These are phyloP conservation scores for Hecatera dysodea DNA, from an alignment of 2,888 invertebrate genomes.

Conservation along the genomic window DNA sequence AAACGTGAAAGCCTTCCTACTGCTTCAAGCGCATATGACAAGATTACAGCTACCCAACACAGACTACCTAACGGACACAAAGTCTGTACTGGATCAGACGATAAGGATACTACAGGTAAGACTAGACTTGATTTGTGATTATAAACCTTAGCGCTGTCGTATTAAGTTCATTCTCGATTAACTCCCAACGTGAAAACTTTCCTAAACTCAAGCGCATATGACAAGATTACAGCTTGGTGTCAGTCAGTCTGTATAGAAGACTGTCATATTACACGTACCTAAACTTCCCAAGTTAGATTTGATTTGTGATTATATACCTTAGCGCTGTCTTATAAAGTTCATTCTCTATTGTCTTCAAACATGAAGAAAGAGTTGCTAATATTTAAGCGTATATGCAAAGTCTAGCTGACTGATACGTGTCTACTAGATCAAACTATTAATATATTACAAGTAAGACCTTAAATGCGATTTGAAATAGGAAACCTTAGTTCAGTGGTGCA, in stretches of 20 bases:
- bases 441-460: no score
- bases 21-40: constrained; percentile 98
- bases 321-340: no score
- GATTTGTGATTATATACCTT: no score
- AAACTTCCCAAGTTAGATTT: no score
- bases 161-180: no score
- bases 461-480: background rate
- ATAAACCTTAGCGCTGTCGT: no score
- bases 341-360: background rate
- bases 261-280: constrained; percentile 98
- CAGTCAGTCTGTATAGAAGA: constrained; percentile 98
- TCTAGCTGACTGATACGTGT: no score
- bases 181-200: constrained; percentile 98
- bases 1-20: constrained; percentile 97
- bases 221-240: constrained; percentile 96
- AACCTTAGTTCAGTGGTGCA: background rate
- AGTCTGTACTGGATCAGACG: constrained; percentile 98
- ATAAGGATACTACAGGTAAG: constrained; percentile 97
- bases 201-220: constrained; percentile 98
- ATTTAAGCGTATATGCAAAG: no score
- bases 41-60: constrained; percentile 95
- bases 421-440: no score
- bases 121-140: no score
- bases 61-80: constrained; percentile 98
- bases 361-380: no score